A percentile compares a stretch with the other conserved stretches of the same genome.
Conservation (phyloP, 1,140 invertebrate species). For the Heliothis subflexa region DNA sequence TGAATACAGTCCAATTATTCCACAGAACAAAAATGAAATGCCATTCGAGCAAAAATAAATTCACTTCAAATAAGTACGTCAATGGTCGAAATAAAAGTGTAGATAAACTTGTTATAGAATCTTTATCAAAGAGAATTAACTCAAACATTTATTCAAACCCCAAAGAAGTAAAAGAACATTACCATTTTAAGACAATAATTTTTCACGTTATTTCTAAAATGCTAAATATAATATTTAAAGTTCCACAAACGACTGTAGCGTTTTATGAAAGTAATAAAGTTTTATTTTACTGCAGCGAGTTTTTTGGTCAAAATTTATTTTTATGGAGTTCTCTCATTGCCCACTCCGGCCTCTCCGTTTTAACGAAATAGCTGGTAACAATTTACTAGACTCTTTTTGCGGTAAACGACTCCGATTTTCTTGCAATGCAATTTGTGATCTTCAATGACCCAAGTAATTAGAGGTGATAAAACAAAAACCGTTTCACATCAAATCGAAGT, state of each 20-base stretch:
- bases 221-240: constrained; percentile 2
- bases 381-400: constrained; percentile 25
- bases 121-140: no score
- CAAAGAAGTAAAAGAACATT: not conserved
- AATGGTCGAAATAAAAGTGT: no score
- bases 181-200: not conserved
- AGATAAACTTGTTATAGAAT: no score
- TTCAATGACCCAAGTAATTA: constrained; percentile 2
- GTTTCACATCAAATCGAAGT: no score
- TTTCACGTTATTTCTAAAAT: not conserved
- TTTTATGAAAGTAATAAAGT: constrained; percentile 40
- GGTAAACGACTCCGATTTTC: not conserved
- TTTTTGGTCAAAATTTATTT: constrained; percentile 35
- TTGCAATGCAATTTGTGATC: not conserved
- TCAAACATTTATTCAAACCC: not conserved
- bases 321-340: constrained; percentile 32
- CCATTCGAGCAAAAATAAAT: no score
- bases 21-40: no score
- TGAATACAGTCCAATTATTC: not conserved
- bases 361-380: constrained; percentile 21
- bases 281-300: constrained; percentile 39
- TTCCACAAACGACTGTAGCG: constrained; percentile 19
- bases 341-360: not conserved
- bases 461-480: not conserved
- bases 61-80: no score